Evolutionary conservation across 2,888 invertebrate genomes (phyloP).

Genomic region (Hydraecia micacea): DNA sequence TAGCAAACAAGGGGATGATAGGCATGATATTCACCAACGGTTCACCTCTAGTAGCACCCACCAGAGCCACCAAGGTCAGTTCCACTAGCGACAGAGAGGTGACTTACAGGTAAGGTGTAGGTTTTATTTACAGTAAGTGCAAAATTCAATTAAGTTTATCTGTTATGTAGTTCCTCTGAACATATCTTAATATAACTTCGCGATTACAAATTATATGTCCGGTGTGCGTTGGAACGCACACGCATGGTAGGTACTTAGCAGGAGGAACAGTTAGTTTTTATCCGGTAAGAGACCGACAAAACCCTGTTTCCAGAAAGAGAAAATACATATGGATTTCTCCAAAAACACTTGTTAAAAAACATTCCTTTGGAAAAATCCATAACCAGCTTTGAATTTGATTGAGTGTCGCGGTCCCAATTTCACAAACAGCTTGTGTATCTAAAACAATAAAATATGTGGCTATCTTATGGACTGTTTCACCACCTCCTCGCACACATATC

Average conservation of each 20-base stretch:
- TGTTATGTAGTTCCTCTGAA: not conserved
- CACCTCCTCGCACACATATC: not conserved
- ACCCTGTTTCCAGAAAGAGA: not conserved
- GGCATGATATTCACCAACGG: slow-evolving; percentile 27
- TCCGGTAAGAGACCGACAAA: not conserved
- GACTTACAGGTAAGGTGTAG: not conserved
- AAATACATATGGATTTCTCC: not conserved
- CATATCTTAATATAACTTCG: no score
- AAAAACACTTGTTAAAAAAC: not conserved
- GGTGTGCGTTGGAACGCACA: no score
- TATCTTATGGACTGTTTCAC: not conserved
- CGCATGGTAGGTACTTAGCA: no score
- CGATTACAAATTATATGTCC: no score
- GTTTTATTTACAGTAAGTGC: not conserved
- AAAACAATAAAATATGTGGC: not conserved
- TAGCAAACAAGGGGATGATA: slow-evolving; percentile 23
- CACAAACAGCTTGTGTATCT: not conserved
- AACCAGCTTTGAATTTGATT: not conserved
- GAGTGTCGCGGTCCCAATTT: not conserved
- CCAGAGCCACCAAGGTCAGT: slow-evolving; percentile 35
- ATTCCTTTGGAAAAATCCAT: not conserved
- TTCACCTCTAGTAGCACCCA: slow-evolving; percentile 38
- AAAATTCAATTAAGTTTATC: not conserved
- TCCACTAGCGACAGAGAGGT: not conserved
- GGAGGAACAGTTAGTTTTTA: no score